Base-by-base conservation (phyloP, 2,113 vertebrate species). In the Daphoenositta chrysoptera region DNA sequence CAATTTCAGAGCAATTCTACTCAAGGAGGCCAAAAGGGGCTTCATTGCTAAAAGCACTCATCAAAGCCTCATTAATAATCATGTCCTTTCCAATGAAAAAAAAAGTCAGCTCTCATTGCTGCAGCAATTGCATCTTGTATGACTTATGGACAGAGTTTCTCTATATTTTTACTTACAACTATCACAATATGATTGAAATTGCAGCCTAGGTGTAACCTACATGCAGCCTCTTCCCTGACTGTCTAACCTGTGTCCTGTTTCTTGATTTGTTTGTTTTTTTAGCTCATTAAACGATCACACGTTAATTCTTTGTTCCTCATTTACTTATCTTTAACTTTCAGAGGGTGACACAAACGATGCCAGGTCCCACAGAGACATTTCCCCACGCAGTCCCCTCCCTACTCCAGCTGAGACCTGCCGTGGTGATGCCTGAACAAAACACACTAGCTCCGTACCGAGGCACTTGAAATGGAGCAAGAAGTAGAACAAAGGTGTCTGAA, bases 331-430 rank as follows among this genome's bases (percentile, higher is more conserved):
- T 87, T 45, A 66, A 37, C 15, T 75, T 84, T 51, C 65, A 85
- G 57, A 75, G 12, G 6, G 42, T 47, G 56, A 45, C 33, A 58
- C 14, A 73, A 26, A 39, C 20, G 28, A 37, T 17, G n/a, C 3
- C n/a, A 91, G 8, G 57, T 61, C 10, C 16, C 53, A 60, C 5
- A 51, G 44, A 72, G 53, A 44, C 10, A 33, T 45, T 42, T 54
- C 26, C 4, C 5, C 16, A 60, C 9, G 30, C n/a, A 1, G 1
- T 53, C 20, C 9, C 6, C 21, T 33, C 28, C 13, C 10, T 26
- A 15, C 13, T 47, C 17, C 63, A 48, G 11, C 8, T 83, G 23
- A 73, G 11, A 18, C 70, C 15, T 87, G 31, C 50, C 33, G 2
- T 13, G 11, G 50, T 54, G 8, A 56, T 83, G 10, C 26, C 28